phyloP scores from a whole-genome alignment of 2,888 invertebrate species.

The Macrophya annulata region DNA sequence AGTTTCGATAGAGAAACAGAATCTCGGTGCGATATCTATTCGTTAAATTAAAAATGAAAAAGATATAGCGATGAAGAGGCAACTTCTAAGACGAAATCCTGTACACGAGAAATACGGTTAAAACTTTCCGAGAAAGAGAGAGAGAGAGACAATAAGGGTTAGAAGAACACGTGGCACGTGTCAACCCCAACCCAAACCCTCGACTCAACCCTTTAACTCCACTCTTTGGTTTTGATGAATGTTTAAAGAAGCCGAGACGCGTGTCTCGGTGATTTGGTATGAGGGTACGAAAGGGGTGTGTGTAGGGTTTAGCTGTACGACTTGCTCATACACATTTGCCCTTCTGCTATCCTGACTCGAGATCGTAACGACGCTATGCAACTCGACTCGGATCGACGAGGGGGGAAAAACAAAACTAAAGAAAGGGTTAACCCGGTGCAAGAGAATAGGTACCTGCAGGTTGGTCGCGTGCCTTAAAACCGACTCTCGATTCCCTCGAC shows the following conservation, averaged over 20 bases:
- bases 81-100: not conserved
- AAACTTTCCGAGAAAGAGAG: not conserved
- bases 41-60: not conserved
- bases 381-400: not conserved
- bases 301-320: not conserved
- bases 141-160: not conserved
- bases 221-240: constrained; percentile 44
- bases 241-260: constrained; percentile 49
- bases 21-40: not conserved
- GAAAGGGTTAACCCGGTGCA: not conserved
- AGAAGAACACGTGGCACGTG: constrained; percentile 37
- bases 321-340: not conserved
- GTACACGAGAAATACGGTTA: not conserved
- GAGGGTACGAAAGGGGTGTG: not conserved
- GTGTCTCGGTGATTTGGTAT: constrained; percentile 12
- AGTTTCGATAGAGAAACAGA: not conserved
- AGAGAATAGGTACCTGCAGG: not conserved
- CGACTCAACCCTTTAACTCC: not conserved
- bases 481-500: constrained; percentile 4
- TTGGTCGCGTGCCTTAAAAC: constrained; percentile 41
- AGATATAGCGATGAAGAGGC: not conserved
- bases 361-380: not conserved
- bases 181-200: not conserved
- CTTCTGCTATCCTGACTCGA: not conserved
- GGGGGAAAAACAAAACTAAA: not conserved